Evolutionary conservation across 2,888 invertebrate species (phyloP).

Genomic region (Leistus spinibarbis): DNA sequence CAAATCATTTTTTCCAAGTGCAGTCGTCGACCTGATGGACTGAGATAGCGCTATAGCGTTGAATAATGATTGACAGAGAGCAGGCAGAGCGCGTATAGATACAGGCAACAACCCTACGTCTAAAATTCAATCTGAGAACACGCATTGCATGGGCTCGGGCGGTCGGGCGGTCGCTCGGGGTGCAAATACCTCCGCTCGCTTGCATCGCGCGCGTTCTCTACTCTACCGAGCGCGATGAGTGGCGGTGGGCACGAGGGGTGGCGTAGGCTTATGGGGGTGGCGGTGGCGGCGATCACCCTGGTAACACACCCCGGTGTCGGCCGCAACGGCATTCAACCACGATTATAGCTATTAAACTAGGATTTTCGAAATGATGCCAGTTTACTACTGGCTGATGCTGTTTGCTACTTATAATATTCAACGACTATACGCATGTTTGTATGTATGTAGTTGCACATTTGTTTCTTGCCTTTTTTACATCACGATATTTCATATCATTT

Average conservation of each 20-base stretch:
- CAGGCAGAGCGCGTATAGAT: conserved; percentile 4
- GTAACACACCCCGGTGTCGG: conserved; percentile 49
- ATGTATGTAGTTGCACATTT: no score
- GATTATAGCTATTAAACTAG: conserved; percentile 56
- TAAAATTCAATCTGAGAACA: conserved; percentile 8
- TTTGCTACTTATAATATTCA: neutral
- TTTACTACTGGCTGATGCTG: no score
- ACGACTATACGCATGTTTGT: neutral
- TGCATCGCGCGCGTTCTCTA: neutral
- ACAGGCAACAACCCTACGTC: neutral
- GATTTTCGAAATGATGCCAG: conserved; percentile 46
- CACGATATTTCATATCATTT: no score
- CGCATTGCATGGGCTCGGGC: neutral
- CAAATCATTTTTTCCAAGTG: conserved; percentile 33
- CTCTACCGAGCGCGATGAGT: neutral
- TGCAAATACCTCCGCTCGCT: conserved; percentile 1
- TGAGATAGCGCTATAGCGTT: neutral
- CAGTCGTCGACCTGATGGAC: neutral
- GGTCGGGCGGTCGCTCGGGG: neutral
- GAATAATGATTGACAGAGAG: conserved; percentile 42
- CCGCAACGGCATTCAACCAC: conserved; percentile 53
- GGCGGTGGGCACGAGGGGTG: neutral
- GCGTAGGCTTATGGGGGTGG: conserved; percentile 40
- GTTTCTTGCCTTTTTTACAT: no score
- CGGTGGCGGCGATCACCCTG: conserved; percentile 52